phyloP scores from a whole-genome alignment of 2,888 invertebrate species.

The Bugula neritina region DNA sequence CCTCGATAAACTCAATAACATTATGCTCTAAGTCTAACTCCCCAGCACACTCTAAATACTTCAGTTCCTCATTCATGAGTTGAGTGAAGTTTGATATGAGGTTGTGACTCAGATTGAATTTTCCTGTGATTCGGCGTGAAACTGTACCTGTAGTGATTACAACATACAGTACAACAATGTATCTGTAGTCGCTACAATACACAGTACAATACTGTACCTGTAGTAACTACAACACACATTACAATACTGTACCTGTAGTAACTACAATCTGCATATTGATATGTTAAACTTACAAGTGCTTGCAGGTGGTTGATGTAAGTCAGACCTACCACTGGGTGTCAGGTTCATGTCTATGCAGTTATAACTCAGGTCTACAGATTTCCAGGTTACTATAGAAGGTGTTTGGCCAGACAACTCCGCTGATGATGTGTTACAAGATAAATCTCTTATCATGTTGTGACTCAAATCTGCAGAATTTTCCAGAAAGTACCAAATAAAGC shows the following conservation, averaged over 20 bases:
- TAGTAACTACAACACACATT: no score
- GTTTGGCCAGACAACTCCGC: neutral
- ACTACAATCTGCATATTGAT: no score
- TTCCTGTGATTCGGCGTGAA: neutral
- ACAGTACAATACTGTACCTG: no score
- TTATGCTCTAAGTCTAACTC: constrained; percentile 9
- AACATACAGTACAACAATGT: no score
- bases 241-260: no score
- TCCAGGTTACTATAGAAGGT: neutral
- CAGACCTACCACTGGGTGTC: neutral
- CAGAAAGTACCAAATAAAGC: no score
- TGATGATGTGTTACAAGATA: constrained; percentile 4
- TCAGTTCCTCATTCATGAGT: neutral
- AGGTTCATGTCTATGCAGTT: neutral
- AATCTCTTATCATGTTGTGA: neutral
- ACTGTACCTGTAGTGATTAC: no score
- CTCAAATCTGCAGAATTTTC: constrained; percentile 11
- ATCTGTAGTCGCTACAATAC: no score
- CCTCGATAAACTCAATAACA: constrained; percentile 1
- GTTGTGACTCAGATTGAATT: constrained; percentile 14
- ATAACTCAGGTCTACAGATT: constrained; percentile 10
- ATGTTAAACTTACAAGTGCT: constrained; percentile 3
- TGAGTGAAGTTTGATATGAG: neutral
- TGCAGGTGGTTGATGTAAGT: neutral
- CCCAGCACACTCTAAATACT: neutral